Evolutionary conservation across 2,113 vertebrate genomes (phyloP).

Genomic region (Fregetta grallaria): DNA sequence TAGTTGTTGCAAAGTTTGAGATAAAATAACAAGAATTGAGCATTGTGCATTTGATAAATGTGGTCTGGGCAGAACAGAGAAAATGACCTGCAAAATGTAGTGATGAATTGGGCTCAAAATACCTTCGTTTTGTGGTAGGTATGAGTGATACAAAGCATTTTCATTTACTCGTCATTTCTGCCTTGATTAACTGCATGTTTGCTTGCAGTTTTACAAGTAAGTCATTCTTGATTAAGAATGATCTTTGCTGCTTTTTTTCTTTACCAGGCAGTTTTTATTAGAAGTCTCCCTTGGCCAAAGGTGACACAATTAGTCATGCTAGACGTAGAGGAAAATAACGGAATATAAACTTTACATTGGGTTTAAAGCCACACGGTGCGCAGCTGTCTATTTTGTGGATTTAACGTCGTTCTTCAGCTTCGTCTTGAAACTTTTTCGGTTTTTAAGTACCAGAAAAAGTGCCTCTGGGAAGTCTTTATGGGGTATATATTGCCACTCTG

Average conservation of each 20-base stretch:
- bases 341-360: accelerated
- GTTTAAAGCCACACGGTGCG: neutral
- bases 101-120: neutral
- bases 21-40: neutral
- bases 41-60: neutral
- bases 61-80: neutral
- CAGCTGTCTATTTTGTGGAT: neutral
- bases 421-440: neutral
- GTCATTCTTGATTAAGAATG: neutral
- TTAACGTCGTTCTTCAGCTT: neutral
- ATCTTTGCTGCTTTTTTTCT: neutral
- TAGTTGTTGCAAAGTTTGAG: neutral
- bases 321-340: neutral
- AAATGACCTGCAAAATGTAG: neutral
- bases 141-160: neutral
- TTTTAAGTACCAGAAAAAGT: neutral
- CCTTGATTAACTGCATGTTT: neutral
- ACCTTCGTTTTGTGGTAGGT: neutral
- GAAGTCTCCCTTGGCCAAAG: neutral
- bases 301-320: neutral
- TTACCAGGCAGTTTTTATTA: neutral
- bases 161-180: neutral
- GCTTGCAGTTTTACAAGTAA: neutral
- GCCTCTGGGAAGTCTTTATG: neutral
- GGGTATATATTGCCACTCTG: neutral